Evolutionary conservation across 1,140 invertebrate species (phyloP).

Genomic region (Aethina tumida): DNA sequence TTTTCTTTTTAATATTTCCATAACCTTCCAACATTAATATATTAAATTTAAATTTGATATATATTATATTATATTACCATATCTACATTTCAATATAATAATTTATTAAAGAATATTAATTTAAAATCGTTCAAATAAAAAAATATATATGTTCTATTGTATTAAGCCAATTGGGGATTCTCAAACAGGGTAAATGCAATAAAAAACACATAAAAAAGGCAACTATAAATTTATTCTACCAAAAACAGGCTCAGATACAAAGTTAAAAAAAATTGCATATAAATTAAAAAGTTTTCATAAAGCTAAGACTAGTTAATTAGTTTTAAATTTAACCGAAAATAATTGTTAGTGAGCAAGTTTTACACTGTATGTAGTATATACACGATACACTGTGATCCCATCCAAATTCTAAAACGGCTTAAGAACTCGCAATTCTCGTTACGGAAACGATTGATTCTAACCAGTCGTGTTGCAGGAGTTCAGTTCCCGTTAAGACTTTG

Average conservation of each 20-base stretch:
- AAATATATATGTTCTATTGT: too few species aligned
- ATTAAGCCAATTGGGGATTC: too few species aligned
- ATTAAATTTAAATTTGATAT: too few species aligned
- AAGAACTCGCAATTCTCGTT: not conserved
- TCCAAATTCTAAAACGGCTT: not conserved
- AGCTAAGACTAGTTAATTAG: slow-evolving; percentile 13
- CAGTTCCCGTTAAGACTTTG: not conserved
- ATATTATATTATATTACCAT: too few species aligned
- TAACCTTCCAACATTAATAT: too few species aligned
- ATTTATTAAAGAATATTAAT: too few species aligned
- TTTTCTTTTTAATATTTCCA: too few species aligned
- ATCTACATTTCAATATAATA: too few species aligned
- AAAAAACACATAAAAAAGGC: slow-evolving; percentile 11
- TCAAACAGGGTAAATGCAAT: not conserved
- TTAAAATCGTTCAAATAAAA: too few species aligned
- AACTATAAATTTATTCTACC: slow-evolving; percentile 14
- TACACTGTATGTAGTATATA: slow-evolving; percentile 1
- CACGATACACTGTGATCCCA: slow-evolving; percentile 5
- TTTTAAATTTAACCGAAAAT: slow-evolving; percentile 8
- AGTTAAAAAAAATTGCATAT: not conserved
- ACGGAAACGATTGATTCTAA: slow-evolving; percentile 1
- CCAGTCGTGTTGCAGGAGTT: slow-evolving; percentile 2
- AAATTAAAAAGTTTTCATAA: slow-evolving; percentile 10
- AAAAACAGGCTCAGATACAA: slow-evolving; percentile 3
- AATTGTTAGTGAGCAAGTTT: slow-evolving; percentile 9